phyloP scores from a whole-genome alignment of 1,140 invertebrate genomes.

The Dufourea novaeangliae region DNA sequence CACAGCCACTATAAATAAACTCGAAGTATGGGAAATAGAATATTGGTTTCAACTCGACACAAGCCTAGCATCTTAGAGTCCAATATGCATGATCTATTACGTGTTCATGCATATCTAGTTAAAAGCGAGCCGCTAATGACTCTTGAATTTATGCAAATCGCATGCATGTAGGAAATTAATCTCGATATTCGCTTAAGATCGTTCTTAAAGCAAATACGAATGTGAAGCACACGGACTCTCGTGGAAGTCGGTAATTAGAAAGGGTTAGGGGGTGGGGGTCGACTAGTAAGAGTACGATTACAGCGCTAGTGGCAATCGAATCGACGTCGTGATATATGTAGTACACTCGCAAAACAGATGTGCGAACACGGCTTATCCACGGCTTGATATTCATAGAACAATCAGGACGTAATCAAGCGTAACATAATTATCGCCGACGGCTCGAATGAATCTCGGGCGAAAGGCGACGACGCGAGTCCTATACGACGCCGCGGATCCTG shows the following conservation, averaged over 20 bases:
- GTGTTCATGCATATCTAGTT: neutral
- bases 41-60: no score
- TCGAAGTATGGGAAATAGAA: no score
- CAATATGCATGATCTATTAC: neutral
- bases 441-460: slow-evolving; percentile 3
- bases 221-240: neutral
- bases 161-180: slow-evolving; percentile 41
- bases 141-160: slow-evolving; percentile 28
- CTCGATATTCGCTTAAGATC: slow-evolving; percentile 32
- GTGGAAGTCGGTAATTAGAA: slow-evolving; percentile 30
- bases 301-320: slow-evolving; percentile 10
- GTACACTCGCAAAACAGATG: slow-evolving; percentile 19
- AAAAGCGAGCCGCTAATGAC: neutral
- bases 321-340: slow-evolving; percentile 33
- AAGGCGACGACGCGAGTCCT: slow-evolving; percentile 4
- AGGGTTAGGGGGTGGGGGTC: neutral
- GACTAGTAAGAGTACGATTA: neutral
- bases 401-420: slow-evolving; percentile 45
- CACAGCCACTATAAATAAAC: no score
- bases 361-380: slow-evolving; percentile 27
- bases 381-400: slow-evolving; percentile 49
- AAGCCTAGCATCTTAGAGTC: neutral
- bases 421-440: slow-evolving; percentile 42
- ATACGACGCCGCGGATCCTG: neutral
- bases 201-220: slow-evolving; percentile 14